These are phyloP conservation scores for Ptychobarbus kaznakovi DNA, from an alignment of 2,797 vertebrate species.

Conservation along the genomic window DNA sequence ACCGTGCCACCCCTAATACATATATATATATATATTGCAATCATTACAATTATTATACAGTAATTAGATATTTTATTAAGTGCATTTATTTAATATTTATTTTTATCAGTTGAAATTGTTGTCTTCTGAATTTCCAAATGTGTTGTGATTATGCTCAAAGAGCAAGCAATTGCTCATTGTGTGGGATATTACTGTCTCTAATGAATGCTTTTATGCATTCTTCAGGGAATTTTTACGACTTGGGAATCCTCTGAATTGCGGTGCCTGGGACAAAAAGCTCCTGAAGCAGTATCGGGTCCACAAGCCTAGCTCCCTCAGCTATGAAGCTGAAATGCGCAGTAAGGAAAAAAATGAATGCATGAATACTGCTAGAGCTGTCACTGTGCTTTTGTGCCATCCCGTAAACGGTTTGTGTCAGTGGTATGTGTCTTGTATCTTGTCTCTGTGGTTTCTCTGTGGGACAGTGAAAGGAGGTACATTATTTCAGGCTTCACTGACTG, in stretches of 20 bases:
- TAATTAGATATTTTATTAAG: neutral
- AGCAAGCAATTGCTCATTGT: neutral
- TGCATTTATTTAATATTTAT: neutral
- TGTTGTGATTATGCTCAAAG: neutral
- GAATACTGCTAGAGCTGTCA: conserved; percentile 21
- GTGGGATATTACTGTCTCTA: neutral
- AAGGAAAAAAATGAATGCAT: conserved; percentile 67
- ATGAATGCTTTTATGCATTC: conserved; percentile 21
- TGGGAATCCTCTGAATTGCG: conserved; percentile 96
- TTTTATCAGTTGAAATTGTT: neutral
- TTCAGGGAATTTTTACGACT: conserved; percentile 94
- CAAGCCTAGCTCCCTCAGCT: conserved; percentile 95
- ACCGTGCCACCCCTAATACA: too few species aligned
- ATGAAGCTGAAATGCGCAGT: conserved; percentile 95
- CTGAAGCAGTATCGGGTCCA: conserved; percentile 95
- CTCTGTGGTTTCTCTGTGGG: conserved; percentile 36
- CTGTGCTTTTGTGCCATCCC: conserved; percentile 23
- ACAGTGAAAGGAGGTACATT: conserved; percentile 34
- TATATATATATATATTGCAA: neutral
- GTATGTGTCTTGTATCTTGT: conserved; percentile 25
- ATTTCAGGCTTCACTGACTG: conserved; percentile 33
- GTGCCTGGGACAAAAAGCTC: conserved; percentile 97
- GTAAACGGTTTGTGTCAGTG: conserved; percentile 45
- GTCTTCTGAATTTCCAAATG: neutral
- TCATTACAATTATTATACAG: neutral